A percentile compares a stretch with the other conserved stretches of the same genome.
Conservation (phyloP, 2,888 invertebrate genomes). For the Pseudococcus jackbeardsleyi region DNA sequence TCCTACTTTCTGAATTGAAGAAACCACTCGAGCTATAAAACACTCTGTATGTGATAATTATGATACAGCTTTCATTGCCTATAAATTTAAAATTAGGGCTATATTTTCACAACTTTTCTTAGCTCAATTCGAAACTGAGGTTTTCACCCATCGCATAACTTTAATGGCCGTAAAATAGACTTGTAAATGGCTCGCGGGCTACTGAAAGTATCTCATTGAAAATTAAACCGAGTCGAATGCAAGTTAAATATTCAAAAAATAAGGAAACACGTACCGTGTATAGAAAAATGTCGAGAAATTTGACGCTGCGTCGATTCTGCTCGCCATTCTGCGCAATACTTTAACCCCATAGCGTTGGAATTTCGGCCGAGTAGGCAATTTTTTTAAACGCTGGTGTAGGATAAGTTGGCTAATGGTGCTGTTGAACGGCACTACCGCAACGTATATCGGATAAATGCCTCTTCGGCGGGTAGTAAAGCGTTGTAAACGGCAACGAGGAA, state of each 20-base stretch:
- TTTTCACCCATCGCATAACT: no score
- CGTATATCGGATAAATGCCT: background rate
- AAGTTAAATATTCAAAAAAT: background rate
- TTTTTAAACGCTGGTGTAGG: slow-evolving; percentile 2
- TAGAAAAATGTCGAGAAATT: background rate
- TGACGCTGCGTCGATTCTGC: background rate
- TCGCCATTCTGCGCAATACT: background rate
- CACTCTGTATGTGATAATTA: no score
- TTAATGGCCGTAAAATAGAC: no score
- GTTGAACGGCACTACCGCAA: slow-evolving; percentile 11
- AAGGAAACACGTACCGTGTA: background rate
- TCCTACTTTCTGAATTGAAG: no score
- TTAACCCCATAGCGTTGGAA: background rate
- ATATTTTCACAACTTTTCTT: no score
- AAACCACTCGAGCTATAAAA: no score
- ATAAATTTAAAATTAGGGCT: no score
- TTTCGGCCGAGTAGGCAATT: background rate
- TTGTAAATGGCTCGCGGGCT: no score
- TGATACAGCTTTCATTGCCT: no score
- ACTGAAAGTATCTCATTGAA: no score
- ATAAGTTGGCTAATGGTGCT: background rate
- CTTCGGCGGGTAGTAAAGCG: background rate
- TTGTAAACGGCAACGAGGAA: background rate
- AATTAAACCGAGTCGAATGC: no score
- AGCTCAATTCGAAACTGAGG: no score